Evolutionary conservation across 2,797 vertebrate genomes (phyloP), one percentile per base, ranked within the genome.

Genomic region (Peromyscus attwateri): DNA sequence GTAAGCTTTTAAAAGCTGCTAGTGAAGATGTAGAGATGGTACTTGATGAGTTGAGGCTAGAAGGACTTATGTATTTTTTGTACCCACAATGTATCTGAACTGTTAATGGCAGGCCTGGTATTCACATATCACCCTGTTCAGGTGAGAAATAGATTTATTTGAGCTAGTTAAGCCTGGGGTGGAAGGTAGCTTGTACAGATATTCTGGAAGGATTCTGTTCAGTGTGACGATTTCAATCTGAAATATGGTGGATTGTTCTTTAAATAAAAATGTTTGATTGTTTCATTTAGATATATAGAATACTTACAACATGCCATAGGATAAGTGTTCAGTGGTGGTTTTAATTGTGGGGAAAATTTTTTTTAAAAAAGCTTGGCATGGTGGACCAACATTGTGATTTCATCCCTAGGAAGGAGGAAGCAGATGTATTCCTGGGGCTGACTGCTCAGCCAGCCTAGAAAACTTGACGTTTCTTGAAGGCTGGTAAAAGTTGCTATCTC

Each of bases 41-140:
- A 95, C 66, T 31, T 88, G 25, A 88, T 77, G 23, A 94, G 13
- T 87, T 46, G 10, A 95, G 49, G 14, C 89, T 40, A 68, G 37
- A 87, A 40, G 19, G 8, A 73, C 25, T 62, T 16, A 89, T 9
- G 66, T 23, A 37, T 43, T 94, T 52, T 96, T 77, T 46, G 10
- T 85, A 40, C 23, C 88, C 43, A 71, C 10, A 71, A 12, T 81
- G 31, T 79, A 77, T 92, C 19, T 85, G 31, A 95, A 87, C 29
- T 79, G 25, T 79, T 80, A 95, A 80, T 21, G 13, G 70, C 19
- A 87, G n/a, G 10, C 1, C 29, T 89, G 8, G 4, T 75, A 27
- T 93, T 43, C 49, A 73, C 21, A 12, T 43, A 60, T 34, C 27
- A 9, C n/a, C 10, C 87, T n/a, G 34, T 19, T 57, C 34, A 0